Percentiles rank a stretch among this genome's conserved stretches.
phyloP scores from a whole-genome alignment of 2,888 invertebrate genomes.

The Iphiclides podalirius region DNA sequence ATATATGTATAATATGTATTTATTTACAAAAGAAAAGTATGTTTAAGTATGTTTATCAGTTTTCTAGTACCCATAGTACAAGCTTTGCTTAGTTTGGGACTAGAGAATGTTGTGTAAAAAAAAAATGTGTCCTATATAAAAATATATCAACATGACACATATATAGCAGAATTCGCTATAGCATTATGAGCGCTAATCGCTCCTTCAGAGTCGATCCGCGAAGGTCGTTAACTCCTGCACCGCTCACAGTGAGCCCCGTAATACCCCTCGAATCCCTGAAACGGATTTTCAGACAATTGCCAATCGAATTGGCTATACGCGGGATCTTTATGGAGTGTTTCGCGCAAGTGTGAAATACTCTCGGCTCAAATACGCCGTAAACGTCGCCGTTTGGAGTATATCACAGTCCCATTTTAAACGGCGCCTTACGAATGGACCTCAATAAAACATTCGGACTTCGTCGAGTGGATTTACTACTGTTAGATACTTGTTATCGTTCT shows the following conservation, averaged over 20 bases:
- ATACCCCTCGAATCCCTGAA: slow-evolving; percentile 25
- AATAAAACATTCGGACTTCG: slow-evolving; percentile 6
- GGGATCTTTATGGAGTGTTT: slow-evolving; percentile 20
- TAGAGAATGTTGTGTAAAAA: no score
- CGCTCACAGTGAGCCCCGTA: slow-evolving; percentile 28
- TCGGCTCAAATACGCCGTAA: slow-evolving; percentile 4
- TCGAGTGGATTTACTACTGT: no score
- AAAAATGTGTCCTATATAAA: no score
- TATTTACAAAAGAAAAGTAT: no score
- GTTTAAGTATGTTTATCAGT: no score
- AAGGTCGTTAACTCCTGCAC: slow-evolving; percentile 30
- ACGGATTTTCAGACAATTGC: slow-evolving; percentile 29
- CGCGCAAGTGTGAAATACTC: slow-evolving; percentile 7
- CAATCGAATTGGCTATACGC: slow-evolving; percentile 27
- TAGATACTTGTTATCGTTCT: no score
- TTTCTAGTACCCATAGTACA: no score
- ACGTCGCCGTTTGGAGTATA: slow-evolving; percentile 5
- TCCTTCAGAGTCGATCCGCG: slow-evolving; percentile 25
- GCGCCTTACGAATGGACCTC: slow-evolving; percentile 14
- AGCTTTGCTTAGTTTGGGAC: no score
- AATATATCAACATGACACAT: no score
- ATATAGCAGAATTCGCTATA: no score
- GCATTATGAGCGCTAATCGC: slow-evolving; percentile 28
- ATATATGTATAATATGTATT: no score
- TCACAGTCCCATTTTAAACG: not conserved